Conservation (phyloP, 2,888 invertebrate genomes). For the Tenodera sinensis region DNA sequence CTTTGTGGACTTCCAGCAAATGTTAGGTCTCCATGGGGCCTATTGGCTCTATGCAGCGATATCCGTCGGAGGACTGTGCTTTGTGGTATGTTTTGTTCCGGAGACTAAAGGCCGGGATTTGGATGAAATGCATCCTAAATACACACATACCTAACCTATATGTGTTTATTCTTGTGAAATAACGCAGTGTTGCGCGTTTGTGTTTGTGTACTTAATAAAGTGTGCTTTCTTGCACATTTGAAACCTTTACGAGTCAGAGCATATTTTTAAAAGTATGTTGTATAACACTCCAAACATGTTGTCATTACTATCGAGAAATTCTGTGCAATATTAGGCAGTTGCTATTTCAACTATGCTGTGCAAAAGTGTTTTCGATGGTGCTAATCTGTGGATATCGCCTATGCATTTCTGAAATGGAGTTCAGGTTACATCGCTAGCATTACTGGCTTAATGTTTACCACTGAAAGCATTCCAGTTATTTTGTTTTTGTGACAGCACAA, state of each 20-base stretch:
- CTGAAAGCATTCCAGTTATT: background rate
- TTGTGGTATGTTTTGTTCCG: slow-evolving; percentile 81
- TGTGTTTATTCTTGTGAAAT: background rate
- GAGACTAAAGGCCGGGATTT: slow-evolving; percentile 88
- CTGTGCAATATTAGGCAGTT: background rate
- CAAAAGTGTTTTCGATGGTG: background rate
- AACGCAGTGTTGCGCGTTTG: background rate
- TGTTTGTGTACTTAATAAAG: background rate
- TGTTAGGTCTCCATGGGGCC: slow-evolving; percentile 74
- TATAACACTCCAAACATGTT: background rate
- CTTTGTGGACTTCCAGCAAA: slow-evolving; percentile 75
- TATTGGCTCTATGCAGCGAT: slow-evolving; percentile 86
- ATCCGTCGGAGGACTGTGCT: slow-evolving; percentile 76
- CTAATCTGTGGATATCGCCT: background rate
- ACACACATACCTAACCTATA: slow-evolving; percentile 43
- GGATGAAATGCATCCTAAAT: slow-evolving; percentile 79
- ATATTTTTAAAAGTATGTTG: background rate
- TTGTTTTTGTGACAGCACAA: background rate
- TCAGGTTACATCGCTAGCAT: background rate
- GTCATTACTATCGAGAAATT: background rate
- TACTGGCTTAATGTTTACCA: background rate
- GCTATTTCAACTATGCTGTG: background rate
- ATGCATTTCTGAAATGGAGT: background rate
- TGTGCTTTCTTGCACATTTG: background rate
- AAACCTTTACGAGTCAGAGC: background rate